phyloP scores from a whole-genome alignment of 2,797 vertebrate species.

The Notamacropus eugenii region DNA sequence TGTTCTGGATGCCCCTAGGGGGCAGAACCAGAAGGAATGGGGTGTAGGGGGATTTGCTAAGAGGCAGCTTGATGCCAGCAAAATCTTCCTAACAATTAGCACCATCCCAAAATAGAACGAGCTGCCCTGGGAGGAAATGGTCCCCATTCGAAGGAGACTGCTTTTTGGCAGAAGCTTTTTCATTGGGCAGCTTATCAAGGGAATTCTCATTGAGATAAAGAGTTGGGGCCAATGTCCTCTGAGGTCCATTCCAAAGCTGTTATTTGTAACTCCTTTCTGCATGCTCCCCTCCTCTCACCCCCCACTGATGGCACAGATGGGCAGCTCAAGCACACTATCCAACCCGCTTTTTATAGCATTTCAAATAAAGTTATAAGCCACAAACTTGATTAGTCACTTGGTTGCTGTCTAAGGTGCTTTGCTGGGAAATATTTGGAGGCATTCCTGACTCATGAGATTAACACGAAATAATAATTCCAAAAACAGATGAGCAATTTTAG shows the following conservation, averaged over 20 bases:
- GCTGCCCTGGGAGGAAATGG: background rate
- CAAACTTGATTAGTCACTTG: background rate
- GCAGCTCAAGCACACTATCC: background rate
- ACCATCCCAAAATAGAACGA: background rate
- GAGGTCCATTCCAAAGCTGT: background rate
- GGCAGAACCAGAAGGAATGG: background rate
- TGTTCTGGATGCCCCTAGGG: background rate
- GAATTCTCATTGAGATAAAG: background rate
- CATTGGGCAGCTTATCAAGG: background rate
- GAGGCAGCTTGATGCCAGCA: background rate
- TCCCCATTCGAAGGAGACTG: background rate
- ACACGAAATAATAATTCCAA: slow-evolving; percentile 31
- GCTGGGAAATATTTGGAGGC: background rate
- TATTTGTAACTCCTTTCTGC: background rate
- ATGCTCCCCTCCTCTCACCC: background rate
- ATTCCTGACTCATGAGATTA: slow-evolving; percentile 31
- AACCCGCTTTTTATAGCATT: slow-evolving; percentile 25
- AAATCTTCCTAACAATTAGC: background rate
- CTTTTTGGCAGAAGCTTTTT: background rate
- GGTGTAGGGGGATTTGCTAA: background rate
- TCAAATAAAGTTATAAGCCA: slow-evolving; percentile 29
- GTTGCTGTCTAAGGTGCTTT: slow-evolving; percentile 38
- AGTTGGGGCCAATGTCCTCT: background rate
- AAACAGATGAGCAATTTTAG: slow-evolving; percentile 12
- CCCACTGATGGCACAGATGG: background rate